phyloP scores from a whole-genome alignment of 2,888 invertebrate genomes.

The Pimpla rufipes region DNA sequence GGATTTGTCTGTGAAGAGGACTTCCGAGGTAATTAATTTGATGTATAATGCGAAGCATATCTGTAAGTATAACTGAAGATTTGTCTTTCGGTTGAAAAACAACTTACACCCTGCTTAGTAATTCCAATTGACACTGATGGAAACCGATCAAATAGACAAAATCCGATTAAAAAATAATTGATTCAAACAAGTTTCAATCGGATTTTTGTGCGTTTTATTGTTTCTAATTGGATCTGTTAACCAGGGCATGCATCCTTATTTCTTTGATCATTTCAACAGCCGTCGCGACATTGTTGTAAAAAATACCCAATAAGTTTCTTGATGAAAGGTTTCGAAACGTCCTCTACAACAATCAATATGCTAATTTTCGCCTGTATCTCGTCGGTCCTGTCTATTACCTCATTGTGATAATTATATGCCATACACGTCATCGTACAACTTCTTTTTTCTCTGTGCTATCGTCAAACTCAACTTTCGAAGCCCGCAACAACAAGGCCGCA shows the following conservation, averaged over 20 bases:
- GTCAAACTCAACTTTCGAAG: not conserved
- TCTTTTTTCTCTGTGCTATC: not conserved
- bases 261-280: too few relatives aligned
- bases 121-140: too few relatives aligned
- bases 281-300: not conserved
- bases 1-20: conserved; percentile 88
- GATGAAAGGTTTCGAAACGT: not conserved
- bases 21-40: conserved; percentile 87
- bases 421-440: not conserved
- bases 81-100: too few relatives aligned
- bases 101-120: too few relatives aligned
- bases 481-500: not conserved
- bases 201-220: too few relatives aligned
- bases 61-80: too few relatives aligned
- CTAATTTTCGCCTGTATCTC: not conserved
- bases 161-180: too few relatives aligned
- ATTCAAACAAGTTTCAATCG: too few relatives aligned
- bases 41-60: too few relatives aligned
- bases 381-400: not conserved
- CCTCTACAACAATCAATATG: not conserved
- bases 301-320: not conserved
- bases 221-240: too few relatives aligned
- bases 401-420: not conserved
- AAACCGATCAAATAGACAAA: too few relatives aligned
- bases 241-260: too few relatives aligned